phyloP scores from a whole-genome alignment of 1,140 invertebrate genomes.

The Homarus americanus region DNA sequence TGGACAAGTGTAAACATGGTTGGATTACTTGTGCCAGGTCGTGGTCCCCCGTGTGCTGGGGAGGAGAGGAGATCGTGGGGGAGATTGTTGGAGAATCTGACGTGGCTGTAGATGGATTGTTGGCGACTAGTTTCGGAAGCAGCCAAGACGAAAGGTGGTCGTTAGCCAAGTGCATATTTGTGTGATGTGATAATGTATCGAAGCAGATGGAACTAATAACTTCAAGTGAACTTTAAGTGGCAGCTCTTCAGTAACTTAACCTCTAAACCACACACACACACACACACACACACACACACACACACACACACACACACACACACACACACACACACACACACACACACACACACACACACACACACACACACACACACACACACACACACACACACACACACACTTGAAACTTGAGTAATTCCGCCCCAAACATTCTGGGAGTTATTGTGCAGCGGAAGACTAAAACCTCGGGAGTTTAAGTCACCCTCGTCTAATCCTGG shows the following conservation, averaged over 20 bases:
- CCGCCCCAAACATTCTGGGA: conserved; percentile 42
- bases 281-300: neutral
- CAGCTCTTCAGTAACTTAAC: neutral
- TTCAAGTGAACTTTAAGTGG: neutral
- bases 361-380: conserved; percentile 2
- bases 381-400: neutral
- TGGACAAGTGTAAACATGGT: conserved; percentile 54
- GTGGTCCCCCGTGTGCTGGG: conserved; percentile 7
- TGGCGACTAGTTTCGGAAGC: neutral
- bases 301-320: conserved; percentile 5
- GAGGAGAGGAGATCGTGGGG: neutral
- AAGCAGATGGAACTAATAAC: neutral
- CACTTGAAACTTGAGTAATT: conserved; percentile 45
- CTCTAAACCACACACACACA: neutral
- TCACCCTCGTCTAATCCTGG: conserved; percentile 65
- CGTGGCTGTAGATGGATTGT: neutral
- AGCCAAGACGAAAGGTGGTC: neutral
- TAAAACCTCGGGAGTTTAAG: conserved; percentile 43
- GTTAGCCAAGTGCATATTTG: neutral
- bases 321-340: neutral
- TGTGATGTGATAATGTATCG: neutral
- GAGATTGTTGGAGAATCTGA: neutral
- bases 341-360: neutral
- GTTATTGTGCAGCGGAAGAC: conserved; percentile 33
- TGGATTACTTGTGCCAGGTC: conserved; percentile 26